Percentiles rank a stretch among this genome's conserved stretches.
Evolutionary conservation across 2,888 invertebrate genomes (phyloP).

Genomic region (Falcaria lacertinaria): DNA sequence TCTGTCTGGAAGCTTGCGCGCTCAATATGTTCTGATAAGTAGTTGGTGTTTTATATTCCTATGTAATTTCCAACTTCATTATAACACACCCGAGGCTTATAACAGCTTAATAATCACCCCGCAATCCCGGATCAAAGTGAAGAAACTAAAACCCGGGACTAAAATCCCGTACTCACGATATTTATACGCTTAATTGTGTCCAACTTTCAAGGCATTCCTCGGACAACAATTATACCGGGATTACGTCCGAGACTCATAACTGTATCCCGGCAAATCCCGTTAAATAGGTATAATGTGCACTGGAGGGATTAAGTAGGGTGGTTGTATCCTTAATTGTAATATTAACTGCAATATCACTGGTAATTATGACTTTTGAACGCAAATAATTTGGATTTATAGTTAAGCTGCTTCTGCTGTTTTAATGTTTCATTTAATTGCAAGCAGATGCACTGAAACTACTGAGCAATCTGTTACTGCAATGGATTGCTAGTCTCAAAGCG

Average conservation of each 20-base stretch:
- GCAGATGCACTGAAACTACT: too few species aligned
- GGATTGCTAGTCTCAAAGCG: too few species aligned
- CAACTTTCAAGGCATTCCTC: slow-evolving; percentile 63
- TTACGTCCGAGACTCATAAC: slow-evolving; percentile 69
- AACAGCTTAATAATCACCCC: not conserved
- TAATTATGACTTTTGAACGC: slow-evolving; percentile 36
- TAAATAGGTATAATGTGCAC: slow-evolving; percentile 73
- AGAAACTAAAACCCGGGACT: slow-evolving; percentile 27
- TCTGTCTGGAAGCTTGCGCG: too few species aligned
- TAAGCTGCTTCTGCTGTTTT: not conserved
- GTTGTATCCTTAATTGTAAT: slow-evolving; percentile 67
- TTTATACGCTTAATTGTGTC: slow-evolving; percentile 50
- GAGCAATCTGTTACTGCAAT: too few species aligned
- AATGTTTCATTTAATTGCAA: not conserved
- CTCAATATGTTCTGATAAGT: too few species aligned
- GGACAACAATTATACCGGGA: slow-evolving; percentile 73
- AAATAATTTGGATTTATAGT: not conserved
- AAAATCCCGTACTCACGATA: slow-evolving; percentile 37
- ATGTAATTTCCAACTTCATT: not conserved
- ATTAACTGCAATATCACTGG: slow-evolving; percentile 50
- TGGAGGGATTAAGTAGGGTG: slow-evolving; percentile 55
- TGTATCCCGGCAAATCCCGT: slow-evolving; percentile 57
- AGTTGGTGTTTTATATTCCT: too few species aligned
- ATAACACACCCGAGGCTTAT: not conserved
- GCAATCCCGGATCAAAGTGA: not conserved